Conservation (phyloP, 1,140 invertebrate genomes). For the Caenorhabditis brenneri region DNA sequence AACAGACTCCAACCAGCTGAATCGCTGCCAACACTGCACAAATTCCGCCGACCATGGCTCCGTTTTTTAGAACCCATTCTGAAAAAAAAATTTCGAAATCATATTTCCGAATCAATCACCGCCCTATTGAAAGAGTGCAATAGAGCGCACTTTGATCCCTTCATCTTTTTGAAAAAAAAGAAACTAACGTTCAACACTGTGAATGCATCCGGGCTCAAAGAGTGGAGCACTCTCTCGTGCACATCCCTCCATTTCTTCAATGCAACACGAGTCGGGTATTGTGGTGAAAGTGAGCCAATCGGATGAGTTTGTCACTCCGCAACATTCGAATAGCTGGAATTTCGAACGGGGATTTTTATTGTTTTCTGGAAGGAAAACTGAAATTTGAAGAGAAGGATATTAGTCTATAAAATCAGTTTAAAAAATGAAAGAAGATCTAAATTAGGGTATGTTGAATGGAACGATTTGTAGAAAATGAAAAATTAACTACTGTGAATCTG, state of each 20-base stretch:
- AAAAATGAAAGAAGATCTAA: background rate
- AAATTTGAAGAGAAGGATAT: no score
- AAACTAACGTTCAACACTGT: slow-evolving; percentile 61
- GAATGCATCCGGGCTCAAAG: slow-evolving; percentile 69
- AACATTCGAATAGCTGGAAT: slow-evolving; percentile 70
- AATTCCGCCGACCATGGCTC: slow-evolving; percentile 71
- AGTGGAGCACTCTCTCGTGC: slow-evolving; percentile 63
- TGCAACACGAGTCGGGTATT: slow-evolving; percentile 71
- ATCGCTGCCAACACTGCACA: slow-evolving; percentile 71
- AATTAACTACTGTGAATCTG: no score
- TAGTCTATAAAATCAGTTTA: background rate
- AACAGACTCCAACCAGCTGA: slow-evolving; percentile 73
- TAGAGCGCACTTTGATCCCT: background rate
- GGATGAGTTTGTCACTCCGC: slow-evolving; percentile 71
- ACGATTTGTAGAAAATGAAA: no score
- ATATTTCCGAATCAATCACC: background rate
- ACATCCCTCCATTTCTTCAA: slow-evolving; percentile 62
- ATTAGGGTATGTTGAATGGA: background rate
- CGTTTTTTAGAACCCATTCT: slow-evolving; percentile 71
- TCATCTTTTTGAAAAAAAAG: background rate
- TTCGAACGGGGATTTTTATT: slow-evolving; percentile 63
- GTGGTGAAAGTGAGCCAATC: slow-evolving; percentile 68
- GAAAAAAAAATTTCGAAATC: background rate
- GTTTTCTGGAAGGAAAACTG: slow-evolving; percentile 32
- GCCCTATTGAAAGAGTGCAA: slow-evolving; percentile 12